Evolutionary conservation across 2,888 invertebrate species (phyloP).

Genomic region (Zeuzera pyrina): DNA sequence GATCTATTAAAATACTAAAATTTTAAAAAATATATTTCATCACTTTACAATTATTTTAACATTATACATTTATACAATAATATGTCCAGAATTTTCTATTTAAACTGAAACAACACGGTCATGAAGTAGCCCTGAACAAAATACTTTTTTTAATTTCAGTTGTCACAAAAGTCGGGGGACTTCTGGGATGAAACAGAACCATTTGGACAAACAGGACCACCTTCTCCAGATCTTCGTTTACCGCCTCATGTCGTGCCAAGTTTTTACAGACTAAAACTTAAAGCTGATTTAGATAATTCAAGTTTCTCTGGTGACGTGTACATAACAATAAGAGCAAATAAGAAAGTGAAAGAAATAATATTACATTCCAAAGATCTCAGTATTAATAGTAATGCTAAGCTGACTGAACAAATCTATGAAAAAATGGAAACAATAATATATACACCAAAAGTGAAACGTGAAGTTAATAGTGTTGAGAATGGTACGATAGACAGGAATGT

Average conservation of each 20-base stretch:
- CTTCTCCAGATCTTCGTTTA: constrained; percentile 49
- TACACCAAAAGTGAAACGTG: constrained; percentile 32
- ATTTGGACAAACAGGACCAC: constrained; percentile 34
- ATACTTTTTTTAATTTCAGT: constrained; percentile 19
- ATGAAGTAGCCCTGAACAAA: too few relatives aligned
- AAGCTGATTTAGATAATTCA: constrained; percentile 60
- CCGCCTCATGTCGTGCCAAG: constrained; percentile 65
- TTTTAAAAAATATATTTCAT: background rate
- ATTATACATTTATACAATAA: constrained; percentile 6
- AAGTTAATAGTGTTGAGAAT: constrained; percentile 14
- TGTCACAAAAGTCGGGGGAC: constrained; percentile 34
- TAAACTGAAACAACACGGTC: background rate
- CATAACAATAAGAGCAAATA: constrained; percentile 57
- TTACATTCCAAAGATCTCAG: constrained; percentile 66
- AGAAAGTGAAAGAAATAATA: constrained; percentile 50
- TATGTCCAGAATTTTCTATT: background rate
- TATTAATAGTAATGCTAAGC: constrained; percentile 42
- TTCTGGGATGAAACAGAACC: constrained; percentile 60
- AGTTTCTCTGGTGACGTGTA: constrained; percentile 54
- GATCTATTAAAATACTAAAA: too few relatives aligned
- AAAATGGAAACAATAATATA: constrained; percentile 39
- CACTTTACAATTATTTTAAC: constrained; percentile 4
- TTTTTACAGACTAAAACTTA: constrained; percentile 71
- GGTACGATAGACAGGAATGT: constrained; percentile 11
- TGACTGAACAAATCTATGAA: constrained; percentile 62